Evolutionary conservation across 2,888 invertebrate genomes (phyloP).

Genomic region (Digitonthophagus gazella): DNA sequence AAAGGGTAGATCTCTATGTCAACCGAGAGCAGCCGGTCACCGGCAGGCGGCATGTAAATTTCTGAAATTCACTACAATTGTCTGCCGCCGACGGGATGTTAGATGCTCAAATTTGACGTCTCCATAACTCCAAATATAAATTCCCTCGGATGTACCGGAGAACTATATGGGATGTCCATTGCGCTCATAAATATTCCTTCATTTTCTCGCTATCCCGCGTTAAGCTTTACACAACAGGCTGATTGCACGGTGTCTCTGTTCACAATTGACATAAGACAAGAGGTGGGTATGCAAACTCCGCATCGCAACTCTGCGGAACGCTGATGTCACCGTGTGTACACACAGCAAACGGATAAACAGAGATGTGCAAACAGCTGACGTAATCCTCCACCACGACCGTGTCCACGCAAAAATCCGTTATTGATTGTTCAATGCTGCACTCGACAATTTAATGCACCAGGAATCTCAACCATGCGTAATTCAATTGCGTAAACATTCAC

Average conservation of each 20-base stretch:
- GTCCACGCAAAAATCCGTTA: slow-evolving; percentile 5
- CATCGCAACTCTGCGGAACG: neutral
- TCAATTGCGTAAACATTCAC: neutral
- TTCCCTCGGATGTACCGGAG: too few species aligned
- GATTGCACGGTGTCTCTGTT: neutral
- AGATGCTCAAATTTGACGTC: neutral
- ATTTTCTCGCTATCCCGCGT: too few species aligned
- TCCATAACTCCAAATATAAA: neutral
- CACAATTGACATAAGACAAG: neutral
- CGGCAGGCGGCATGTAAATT: neutral
- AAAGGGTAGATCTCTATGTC: neutral
- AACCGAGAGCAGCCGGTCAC: neutral
- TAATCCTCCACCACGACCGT: slow-evolving; percentile 1
- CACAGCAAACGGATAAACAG: slow-evolving; percentile 10
- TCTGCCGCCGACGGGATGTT: neutral
- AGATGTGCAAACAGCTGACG: slow-evolving; percentile 16
- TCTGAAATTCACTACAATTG: neutral
- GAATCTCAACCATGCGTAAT: neutral
- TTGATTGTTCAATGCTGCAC: slow-evolving; percentile 1
- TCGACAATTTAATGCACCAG: neutral
- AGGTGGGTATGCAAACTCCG: neutral
- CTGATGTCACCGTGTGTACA: slow-evolving; percentile 1
- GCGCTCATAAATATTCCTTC: too few species aligned
- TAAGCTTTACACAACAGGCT: neutral
- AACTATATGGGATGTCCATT: too few species aligned